These are phyloP conservation scores for Zaprionus capensis DNA, from an alignment of 1,140 invertebrate species.

Conservation along the genomic window DNA sequence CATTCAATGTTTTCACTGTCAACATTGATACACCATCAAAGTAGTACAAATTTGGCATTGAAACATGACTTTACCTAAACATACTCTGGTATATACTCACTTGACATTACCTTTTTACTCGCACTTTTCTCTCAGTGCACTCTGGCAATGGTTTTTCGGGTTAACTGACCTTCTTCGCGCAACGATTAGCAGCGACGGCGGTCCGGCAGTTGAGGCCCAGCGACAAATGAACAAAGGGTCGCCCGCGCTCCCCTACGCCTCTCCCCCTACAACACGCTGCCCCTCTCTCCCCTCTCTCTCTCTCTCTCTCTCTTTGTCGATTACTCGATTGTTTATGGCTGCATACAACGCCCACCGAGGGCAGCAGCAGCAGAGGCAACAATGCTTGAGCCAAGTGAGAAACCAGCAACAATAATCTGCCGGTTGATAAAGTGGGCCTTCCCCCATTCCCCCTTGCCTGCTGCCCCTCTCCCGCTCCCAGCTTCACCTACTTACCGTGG, in stretches of 20 bases:
- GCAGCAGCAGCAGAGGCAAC: conserved; percentile 27
- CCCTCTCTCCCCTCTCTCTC: neutral
- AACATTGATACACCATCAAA: too few species aligned
- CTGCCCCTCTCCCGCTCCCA: neutral
- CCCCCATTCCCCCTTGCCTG: conserved; percentile 6
- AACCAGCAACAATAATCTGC: conserved; percentile 83
- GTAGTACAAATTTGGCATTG: too few species aligned
- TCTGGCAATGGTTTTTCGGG: conserved; percentile 35
- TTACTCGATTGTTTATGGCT: conserved; percentile 83
- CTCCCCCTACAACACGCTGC: neutral
- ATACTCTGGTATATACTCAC: too few species aligned
- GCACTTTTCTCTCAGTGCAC: neutral
- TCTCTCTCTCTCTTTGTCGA: conserved; percentile 17
- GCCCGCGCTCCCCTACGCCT: conserved; percentile 8
- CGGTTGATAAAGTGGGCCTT: conserved; percentile 67
- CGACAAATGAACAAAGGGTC: conserved; percentile 81
- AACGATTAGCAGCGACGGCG: conserved; percentile 74
- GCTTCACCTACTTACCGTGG: neutral
- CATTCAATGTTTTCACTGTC: too few species aligned
- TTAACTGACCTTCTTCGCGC: conserved; percentile 71
- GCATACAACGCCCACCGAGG: conserved; percentile 74
- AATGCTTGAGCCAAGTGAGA: conserved; percentile 66
- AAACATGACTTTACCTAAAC: too few species aligned
- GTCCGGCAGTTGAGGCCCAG: conserved; percentile 51
- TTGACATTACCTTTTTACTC: neutral